phyloP scores from a whole-genome alignment of 2,797 vertebrate genomes.

The Coregonus ussuriensis region DNA sequence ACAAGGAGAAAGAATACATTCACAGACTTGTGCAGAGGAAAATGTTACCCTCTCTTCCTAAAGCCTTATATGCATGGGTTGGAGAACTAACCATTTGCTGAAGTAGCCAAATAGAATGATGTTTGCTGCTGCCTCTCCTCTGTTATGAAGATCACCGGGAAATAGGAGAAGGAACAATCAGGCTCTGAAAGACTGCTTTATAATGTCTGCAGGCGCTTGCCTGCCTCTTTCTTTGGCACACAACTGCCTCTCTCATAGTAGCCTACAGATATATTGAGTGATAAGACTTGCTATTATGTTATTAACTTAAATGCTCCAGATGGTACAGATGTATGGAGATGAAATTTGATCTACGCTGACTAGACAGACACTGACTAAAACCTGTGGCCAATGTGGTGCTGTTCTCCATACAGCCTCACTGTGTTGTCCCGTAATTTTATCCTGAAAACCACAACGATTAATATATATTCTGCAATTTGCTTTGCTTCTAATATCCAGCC shows the following conservation, averaged over 20 bases:
- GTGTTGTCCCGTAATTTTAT: neutral
- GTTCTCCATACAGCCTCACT: neutral
- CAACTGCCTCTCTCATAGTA: neutral
- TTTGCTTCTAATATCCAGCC: neutral
- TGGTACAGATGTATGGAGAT: neutral
- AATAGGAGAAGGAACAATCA: neutral
- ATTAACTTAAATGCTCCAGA: constrained; percentile 9
- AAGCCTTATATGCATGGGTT: neutral
- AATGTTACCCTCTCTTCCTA: neutral
- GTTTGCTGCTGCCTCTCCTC: neutral
- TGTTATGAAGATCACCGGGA: constrained; percentile 11
- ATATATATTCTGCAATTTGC: neutral
- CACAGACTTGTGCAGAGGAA: neutral
- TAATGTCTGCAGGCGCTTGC: neutral
- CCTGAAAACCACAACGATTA: too few species aligned
- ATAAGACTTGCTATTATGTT: neutral
- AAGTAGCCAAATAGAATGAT: neutral
- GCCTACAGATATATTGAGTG: neutral
- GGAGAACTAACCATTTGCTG: constrained; percentile 4
- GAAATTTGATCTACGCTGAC: neutral
- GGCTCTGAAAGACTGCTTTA: neutral
- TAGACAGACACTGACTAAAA: neutral
- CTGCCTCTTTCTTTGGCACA: neutral
- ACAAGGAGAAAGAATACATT: neutral
- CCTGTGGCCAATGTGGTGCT: neutral